Base-by-base conservation (phyloP, 1,140 invertebrate species). In the Rhopalosiphum padi region DNA sequence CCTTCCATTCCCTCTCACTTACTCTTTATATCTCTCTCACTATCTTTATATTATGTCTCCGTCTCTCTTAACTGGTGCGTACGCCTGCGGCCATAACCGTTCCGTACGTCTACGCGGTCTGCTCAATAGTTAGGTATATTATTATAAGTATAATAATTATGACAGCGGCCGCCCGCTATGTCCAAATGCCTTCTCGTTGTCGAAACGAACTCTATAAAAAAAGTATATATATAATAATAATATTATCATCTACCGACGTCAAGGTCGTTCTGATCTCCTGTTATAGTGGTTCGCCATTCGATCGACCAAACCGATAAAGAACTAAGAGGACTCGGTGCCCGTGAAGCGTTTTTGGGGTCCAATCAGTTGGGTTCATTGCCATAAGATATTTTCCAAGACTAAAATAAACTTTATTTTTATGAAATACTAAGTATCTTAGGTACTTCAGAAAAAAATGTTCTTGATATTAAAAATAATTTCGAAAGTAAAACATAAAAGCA, bases 131-230 rank as follows among this genome's bases (percentile, higher is more conserved):
- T 18, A 77, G 60, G n/a, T 77, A 77, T 77, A 77, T 77, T 77
- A 77, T 77, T 77, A 68, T 68, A 77, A 77, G 60, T 77, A n/a
- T 77, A 89, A 51, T 89, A 89, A 89, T 89, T 89, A 89, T 51
- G 35, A 51, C 21, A n/a, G 87, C 87, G n/a, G 87, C 87, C 35
- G 43, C 43, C 22, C 15, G 46, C 86, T 46, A 77, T 18, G 86
- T 46, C 86, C 37, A 37, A n/a, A 88, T 88, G 43, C 86, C 43
- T 88, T 88, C 86, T 88, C 30, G n/a, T 88, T 35, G 46, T 88
- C 46, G 87, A 89, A 89, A 89, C 1, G 22, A 55, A 89, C 87
- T 35, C 51, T 53, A 55, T 53, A 55, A 55, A 25, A 53, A 37
- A 55, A 30, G 0, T 68, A 18, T n/a, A n/a, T 77, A 4, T 77